Percentiles rank a stretch among this genome's conserved stretches.
Conservation (phyloP, 2,888 invertebrate genomes). For the Catocala nupta region DNA sequence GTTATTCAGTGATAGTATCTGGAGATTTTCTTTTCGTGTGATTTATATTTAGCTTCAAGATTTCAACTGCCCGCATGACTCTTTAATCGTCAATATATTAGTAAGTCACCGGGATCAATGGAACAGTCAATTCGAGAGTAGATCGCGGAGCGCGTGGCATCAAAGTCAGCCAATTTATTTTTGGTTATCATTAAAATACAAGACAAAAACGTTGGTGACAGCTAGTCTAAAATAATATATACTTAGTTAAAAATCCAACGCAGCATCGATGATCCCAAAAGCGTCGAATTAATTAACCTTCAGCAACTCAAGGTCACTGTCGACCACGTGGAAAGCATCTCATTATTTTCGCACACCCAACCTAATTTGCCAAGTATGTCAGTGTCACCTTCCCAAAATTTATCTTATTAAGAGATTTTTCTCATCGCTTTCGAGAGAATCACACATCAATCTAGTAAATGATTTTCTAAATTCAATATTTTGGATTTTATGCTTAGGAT, state of each 20-base stretch:
- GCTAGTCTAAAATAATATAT: no score
- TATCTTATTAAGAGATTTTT: slow-evolving; percentile 21
- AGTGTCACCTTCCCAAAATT: slow-evolving; percentile 48
- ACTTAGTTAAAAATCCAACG: slow-evolving; percentile 5
- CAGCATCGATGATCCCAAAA: slow-evolving; percentile 10
- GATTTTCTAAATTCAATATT: no score
- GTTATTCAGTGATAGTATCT: no score
- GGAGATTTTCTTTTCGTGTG: no score
- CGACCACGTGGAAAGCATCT: slow-evolving; percentile 52
- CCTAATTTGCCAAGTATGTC: slow-evolving; percentile 63
- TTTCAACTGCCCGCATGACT: no score
- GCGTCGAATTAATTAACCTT: slow-evolving; percentile 38
- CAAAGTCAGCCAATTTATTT: no score
- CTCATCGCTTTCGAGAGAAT: background rate
- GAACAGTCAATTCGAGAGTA: no score
- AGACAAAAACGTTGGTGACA: background rate
- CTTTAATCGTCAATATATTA: no score
- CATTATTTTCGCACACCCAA: slow-evolving; percentile 57
- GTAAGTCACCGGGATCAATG: no score
- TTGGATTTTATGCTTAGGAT: no score
- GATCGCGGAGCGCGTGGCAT: no score
- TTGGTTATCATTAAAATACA: background rate
- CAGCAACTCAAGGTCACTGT: slow-evolving; percentile 51
- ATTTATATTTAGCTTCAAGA: no score
- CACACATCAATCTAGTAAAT: background rate